Base-by-base conservation (phyloP, 2,888 invertebrate species). In the Napeogenes inachia region DNA sequence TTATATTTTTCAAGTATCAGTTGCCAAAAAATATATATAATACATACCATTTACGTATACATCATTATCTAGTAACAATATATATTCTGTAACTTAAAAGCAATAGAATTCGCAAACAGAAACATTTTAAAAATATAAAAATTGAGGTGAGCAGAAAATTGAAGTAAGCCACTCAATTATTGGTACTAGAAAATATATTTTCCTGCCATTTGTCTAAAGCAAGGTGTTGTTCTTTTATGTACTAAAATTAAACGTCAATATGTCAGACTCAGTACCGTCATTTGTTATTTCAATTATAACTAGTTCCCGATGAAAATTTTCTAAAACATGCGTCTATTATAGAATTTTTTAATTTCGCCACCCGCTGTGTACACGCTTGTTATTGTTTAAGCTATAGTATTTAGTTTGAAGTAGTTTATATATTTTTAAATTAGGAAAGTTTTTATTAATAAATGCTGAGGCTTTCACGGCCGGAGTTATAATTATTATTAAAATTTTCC, bases 231-330 rank as follows among this genome's bases (percentile, higher is more conserved):
- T 82, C 75, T 77, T 71, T 69, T 75, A 74, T 75, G 76, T 74
- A 81, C 84, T 86, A 85, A 88, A 88, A 89, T 89, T 87, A 87
- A 88, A 89, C 80, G 87, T 87, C 87, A 85, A 83, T 75, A 75
- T 77, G 88, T 82, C 88, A 80, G 69, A 69, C 67, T 71, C 89
- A 87, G 83, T 63, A 68, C 73, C 72, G 75, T 77, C 80, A 81
- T 84, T 86, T 82, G 83, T 85, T 85, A 79, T 85, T 87, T 84
- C 84, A 87, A 87, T 88, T 87, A 88, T 81, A 82, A 78, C 78
- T 77, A 79, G 74, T 77, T 76, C 71, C 78, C 75, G 77, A 75
- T 80, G 71, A 73, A 72, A 74, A 79, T 81, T 84, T 87, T 83
- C 79, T 83, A 79, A 78, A 82, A 78, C 74, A 75, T 72, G 69